Evolutionary conservation across 2,113 vertebrate species (phyloP), one percentile per base, ranked within the genome.

Genomic region (Entomyzon cyanotis): DNA sequence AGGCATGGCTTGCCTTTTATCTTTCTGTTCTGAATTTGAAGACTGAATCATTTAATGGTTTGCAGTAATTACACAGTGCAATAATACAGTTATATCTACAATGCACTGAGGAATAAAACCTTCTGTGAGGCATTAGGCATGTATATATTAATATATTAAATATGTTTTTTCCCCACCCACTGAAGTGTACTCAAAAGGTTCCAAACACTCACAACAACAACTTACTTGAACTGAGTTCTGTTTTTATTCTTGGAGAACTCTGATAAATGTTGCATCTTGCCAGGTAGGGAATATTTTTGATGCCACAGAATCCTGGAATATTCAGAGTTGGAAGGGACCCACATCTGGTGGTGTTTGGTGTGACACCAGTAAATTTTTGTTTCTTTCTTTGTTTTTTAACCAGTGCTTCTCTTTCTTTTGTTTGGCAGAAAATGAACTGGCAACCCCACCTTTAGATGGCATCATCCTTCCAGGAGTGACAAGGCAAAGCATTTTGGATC

Each of bases 401-500:
- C 9, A 12, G 0, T 37, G 21, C n/a, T 93, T 81, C 24, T 73
- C 10, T 71, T 92, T 77, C 13, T 75, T 55, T 82, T 68, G n/a
- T 64, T 92, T 97, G 81, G 77, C 94, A 99, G 99, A 99, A 83
- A 97, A 99, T 92, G 99, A 99, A 64, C 97, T 99, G 82, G 98
- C 98, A 56, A 99, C 99, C 5, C 98, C 99, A 73, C 99, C 99
- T 17, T 98, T 99, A 94, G 99, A 99, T 96, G 99, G 99, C 80
- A 97, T 99, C 95, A 99, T 99, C 75, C 98, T 99, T 64, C 99
- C 99, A 30, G 99, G 99, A 64, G 98, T 99, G 84, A 99, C 98
- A 7, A 97, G 99, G 55, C 98, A 97, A 95, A 99, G 99, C 95
- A 98, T 99, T 81, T 93, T 99, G 89, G 99, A 99, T 35, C 96